Base-by-base conservation (phyloP, 1,140 invertebrate genomes). In the Theocolax elegans region DNA sequence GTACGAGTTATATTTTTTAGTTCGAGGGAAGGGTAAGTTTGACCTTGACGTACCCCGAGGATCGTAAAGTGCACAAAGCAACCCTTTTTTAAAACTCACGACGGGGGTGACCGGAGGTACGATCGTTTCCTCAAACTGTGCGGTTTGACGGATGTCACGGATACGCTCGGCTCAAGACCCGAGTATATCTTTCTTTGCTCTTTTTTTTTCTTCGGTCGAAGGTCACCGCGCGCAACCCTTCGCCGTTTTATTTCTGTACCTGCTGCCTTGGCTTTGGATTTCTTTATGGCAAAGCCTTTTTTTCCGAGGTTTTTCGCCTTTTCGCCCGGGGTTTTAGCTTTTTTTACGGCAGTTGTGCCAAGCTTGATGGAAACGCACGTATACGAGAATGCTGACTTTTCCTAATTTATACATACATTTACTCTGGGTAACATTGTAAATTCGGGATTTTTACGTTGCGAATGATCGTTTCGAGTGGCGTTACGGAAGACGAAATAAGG, bases 11-110 rank as follows among this genome's bases (percentile, higher is more conserved):
- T n/a, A n/a, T n/a, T n/a, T n/a, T n/a, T n/a, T n/a, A n/a, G n/a
- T 35, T 35, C 10, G 10, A 35, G 31, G 17, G 66, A 80, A 83
- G 79, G 78, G 76, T 81, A 77, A 76, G 19, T 49, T 62, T 63
- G 72, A 76, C 80, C 78, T 81, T 80, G 77, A 76, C 65, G n/a
- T n/a, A n/a, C n/a, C n/a, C n/a, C n/a, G 71, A 46, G 59, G 67
- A 31, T 70, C 72, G 54, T 73, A 67, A 74, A 77, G 72, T 64
- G 60, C 29, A 17, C 75, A 79, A 77, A 81, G 76, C 77, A 81
- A 81, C 77, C 77, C 81, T 80, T 83, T 80, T 76, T 65, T 53
- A 12, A 3, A 29, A 15, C 7, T 8, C 42, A 15, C 15, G 4
- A 13, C 3, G 3, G 12, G 12, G 4, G 51, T 17, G 4, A 13